These are phyloP conservation scores for Phrynocephalus versicolor DNA, from an alignment of 2,113 vertebrate genomes.

Conservation along the genomic window DNA sequence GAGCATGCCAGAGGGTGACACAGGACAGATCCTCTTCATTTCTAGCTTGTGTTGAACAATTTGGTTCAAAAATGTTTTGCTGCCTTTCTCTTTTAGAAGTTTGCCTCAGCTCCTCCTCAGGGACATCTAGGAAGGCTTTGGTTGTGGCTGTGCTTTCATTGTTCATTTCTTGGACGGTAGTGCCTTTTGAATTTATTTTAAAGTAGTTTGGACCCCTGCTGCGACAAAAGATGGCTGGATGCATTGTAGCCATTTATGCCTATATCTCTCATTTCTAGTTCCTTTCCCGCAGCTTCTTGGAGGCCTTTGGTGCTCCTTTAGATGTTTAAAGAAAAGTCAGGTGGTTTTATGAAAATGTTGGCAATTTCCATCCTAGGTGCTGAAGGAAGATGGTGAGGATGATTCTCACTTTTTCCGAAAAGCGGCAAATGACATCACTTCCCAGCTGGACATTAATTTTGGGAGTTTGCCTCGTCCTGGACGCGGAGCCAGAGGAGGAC, in stretches of 20 bases:
- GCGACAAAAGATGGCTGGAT: not conserved
- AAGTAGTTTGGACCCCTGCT: not conserved
- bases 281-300: not conserved
- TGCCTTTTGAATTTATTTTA: not conserved
- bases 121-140: too few relatives aligned
- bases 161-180: not conserved
- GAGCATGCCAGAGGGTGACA: not conserved
- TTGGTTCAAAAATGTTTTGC: not conserved
- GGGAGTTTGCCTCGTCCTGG: conserved; percentile 84
- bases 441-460: conserved; percentile 92
- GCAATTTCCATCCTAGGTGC: conserved; percentile 62
- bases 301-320: conserved; percentile 10
- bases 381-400: conserved; percentile 76
- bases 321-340: not conserved
- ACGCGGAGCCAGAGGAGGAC: conserved; percentile 80
- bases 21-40: not conserved
- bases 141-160: not conserved
- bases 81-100: not conserved
- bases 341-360: not conserved
- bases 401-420: conserved; percentile 78
- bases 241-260: not conserved
- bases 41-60: too few relatives aligned
- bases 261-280: not conserved
- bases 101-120: not conserved
- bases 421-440: conserved; percentile 93